Evolutionary conservation across 2,113 vertebrate species (phyloP).

Genomic region (Alexandromys fortis): DNA sequence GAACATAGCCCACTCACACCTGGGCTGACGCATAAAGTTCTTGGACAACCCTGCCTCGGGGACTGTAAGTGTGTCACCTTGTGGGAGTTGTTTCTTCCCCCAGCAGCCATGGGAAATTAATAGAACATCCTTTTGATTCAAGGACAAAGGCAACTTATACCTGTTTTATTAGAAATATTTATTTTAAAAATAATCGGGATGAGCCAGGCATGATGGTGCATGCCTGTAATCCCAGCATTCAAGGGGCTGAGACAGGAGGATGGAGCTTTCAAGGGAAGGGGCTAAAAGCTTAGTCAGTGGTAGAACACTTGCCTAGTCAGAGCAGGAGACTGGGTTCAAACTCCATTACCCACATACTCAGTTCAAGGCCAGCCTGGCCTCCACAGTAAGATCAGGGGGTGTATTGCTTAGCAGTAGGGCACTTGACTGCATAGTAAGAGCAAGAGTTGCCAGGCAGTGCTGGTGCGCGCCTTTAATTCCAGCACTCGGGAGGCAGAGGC

Average conservation of each 20-base stretch:
- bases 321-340: neutral
- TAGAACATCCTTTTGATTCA: neutral
- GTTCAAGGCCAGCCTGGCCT: neutral
- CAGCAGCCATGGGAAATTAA: neutral
- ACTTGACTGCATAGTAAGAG: neutral
- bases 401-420: neutral
- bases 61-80: neutral
- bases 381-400: neutral
- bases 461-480: neutral
- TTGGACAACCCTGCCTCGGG: neutral
- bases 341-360: neutral
- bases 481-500: neutral
- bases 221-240: neutral
- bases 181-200: neutral
- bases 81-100: neutral
- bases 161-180: conserved; percentile 71
- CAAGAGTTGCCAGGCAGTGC: neutral
- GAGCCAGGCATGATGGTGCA: neutral
- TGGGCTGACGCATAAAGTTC: neutral
- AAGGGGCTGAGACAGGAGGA: neutral
- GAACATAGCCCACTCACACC: neutral
- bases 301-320: neutral
- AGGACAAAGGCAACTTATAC: conserved; percentile 13
- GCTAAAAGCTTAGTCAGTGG: neutral
- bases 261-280: neutral